Base-by-base conservation (phyloP, 2,888 invertebrate species). In the Pyrgus malvae region DNA sequence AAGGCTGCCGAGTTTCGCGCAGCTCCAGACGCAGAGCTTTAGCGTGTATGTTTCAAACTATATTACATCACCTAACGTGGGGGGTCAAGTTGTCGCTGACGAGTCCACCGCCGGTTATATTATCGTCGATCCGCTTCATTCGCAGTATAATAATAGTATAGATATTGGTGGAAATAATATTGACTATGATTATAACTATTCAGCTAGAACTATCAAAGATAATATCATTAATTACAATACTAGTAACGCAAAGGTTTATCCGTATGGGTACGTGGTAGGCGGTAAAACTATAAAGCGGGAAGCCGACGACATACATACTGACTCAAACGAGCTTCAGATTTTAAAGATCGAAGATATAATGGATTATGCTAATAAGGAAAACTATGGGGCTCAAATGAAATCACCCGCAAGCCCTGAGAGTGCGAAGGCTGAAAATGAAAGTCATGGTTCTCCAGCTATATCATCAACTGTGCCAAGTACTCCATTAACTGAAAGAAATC, bases 11-110 rank as follows among this genome's bases (percentile, higher is more conserved):
- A 93, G 93, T 80, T 94, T 94, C 77, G 89, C 92, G 67, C 93
- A 93, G 79, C 91, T 93, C 76, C 92, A 92, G 67, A 84, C 91
- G 68, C 90, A 87, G 78, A 82, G 88, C 69, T 91, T 90, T 80
- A 91, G 90, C 84, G 90, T 91, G 76, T 83, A 91, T 75, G 85
- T 91, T 85, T 91, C 85, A 77, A 92, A 85, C 79, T 91, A 82
- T 79, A 91, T 91, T 83, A 85, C 90, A 78, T 83, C 86, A 68
- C 93, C 92, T 91, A 94, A 93, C 94, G 94, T 94, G 94, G 94
- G 95, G 94, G 94, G 94, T 93, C 92, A 92, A 91, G 92, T 82
- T 74, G 79, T 88, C 67, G 75, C 83, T 78, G 90, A 90, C 72
- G 87, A 91, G 80, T 89, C 91, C 69, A 84, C 91, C 82, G 79